Evolutionary conservation across 2,113 vertebrate species (phyloP).

Genomic region (Cynocephalus volans): DNA sequence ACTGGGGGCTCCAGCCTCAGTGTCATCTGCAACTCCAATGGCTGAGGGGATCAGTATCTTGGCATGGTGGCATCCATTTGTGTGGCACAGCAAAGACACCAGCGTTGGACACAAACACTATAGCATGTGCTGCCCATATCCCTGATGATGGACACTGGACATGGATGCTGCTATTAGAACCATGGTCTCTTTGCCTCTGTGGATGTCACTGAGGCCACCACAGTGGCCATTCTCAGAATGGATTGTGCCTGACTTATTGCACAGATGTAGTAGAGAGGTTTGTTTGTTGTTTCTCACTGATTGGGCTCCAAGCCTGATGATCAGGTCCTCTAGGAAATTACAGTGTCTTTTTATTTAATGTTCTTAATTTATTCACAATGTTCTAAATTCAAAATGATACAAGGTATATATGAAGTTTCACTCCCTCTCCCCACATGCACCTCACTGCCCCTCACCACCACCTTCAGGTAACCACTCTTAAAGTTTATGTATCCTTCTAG

Average conservation of each 20-base stretch:
- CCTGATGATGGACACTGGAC: neutral
- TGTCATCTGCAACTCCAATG: accelerated
- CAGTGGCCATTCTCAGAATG: neutral
- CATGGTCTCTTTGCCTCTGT: neutral
- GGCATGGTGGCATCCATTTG: neutral
- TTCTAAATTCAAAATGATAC: neutral
- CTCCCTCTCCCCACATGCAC: neutral
- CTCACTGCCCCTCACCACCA: neutral
- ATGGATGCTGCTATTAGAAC: neutral
- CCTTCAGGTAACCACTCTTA: neutral
- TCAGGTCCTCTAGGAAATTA: neutral
- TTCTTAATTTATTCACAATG: neutral
- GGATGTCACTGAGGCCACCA: neutral
- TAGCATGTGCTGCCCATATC: neutral
- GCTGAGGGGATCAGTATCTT: neutral
- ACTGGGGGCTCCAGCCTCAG: neutral
- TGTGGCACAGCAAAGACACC: neutral
- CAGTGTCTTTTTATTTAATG: neutral
- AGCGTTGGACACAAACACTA: too few species aligned
- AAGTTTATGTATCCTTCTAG: neutral
- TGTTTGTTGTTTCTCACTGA: neutral
- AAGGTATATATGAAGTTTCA: neutral
- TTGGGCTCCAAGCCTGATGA: neutral
- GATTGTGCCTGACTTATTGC: neutral
- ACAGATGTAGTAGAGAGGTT: neutral